Evolutionary conservation across 2,797 vertebrate species (phyloP).

Genomic region (Spatula versicolor): DNA sequence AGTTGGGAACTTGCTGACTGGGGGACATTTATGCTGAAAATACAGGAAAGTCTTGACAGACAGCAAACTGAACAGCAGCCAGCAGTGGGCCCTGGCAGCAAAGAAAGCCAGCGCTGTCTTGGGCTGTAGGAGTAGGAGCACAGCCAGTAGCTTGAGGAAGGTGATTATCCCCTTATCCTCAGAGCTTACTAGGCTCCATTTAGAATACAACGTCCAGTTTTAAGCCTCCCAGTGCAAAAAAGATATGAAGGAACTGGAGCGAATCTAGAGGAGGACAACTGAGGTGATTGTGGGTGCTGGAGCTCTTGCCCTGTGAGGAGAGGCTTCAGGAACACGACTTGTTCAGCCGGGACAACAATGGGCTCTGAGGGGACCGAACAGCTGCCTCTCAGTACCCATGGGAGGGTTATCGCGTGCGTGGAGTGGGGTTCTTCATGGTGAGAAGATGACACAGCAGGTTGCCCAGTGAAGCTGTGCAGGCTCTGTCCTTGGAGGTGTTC

Average conservation of each 20-base stretch:
- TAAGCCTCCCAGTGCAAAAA: neutral
- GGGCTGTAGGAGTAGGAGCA: neutral
- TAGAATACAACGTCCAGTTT: neutral
- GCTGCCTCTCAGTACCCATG: neutral
- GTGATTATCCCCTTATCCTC: neutral
- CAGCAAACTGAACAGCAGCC: neutral
- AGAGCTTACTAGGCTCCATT: neutral
- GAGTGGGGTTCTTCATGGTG: neutral
- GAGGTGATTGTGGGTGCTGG: fast-evolving
- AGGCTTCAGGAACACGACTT: neutral
- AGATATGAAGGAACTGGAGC: neutral
- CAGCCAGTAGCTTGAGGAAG: neutral
- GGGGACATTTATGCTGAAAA: neutral
- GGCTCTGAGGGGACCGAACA: neutral
- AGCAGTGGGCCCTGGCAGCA: neutral
- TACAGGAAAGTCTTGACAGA: neutral
- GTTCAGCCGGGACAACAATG: neutral
- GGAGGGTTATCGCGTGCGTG: neutral
- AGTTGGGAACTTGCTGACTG: neutral
- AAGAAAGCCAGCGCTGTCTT: neutral
- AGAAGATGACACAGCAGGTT: neutral
- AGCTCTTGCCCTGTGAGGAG: neutral
- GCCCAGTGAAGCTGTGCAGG: neutral
- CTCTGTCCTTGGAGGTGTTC: neutral
- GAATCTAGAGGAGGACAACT: fast-evolving